Evolutionary conservation across 1,140 invertebrate genomes (phyloP).

Genomic region (Orius insidiosus): DNA sequence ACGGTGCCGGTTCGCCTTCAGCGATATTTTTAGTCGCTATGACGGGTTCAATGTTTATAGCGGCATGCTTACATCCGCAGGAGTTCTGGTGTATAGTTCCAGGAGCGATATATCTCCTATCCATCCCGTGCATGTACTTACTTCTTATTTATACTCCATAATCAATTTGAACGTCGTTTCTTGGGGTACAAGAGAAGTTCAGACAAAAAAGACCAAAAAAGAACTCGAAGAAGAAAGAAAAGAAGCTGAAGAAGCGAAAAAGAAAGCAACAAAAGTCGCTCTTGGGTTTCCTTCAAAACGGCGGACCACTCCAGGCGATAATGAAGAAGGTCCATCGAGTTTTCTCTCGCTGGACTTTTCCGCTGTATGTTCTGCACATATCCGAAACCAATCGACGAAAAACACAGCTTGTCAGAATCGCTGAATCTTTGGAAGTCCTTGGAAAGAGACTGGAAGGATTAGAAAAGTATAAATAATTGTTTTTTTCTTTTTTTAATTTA

Average conservation of each 20-base stretch:
- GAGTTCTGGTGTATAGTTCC: conserved; percentile 96
- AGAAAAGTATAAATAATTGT: conserved; percentile 38
- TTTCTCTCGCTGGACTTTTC: conserved; percentile 75
- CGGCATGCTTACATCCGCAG: conserved; percentile 93
- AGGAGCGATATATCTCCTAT: conserved; percentile 84
- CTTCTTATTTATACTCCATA: conserved; percentile 93
- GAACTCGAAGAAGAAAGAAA: conserved; percentile 80
- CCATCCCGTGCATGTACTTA: conserved; percentile 96
- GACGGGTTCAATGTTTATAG: conserved; percentile 85
- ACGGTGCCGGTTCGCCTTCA: conserved; percentile 84
- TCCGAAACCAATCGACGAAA: conserved; percentile 67
- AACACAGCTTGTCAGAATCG: conserved; percentile 67
- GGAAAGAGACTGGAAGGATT: conserved; percentile 63
- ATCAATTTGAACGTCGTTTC: conserved; percentile 96
- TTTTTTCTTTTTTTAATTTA: background rate
- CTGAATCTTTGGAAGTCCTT: conserved; percentile 63
- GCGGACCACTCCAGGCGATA: conserved; percentile 40
- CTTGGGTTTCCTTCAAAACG: conserved; percentile 56
- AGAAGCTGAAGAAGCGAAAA: conserved; percentile 66
- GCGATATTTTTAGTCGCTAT: conserved; percentile 94
- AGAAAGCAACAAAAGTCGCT: conserved; percentile 62
- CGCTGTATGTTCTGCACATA: conserved; percentile 80
- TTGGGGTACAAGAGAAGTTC: conserved; percentile 91
- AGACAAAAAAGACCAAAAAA: conserved; percentile 91
- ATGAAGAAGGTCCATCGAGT: conserved; percentile 83